Conservation (phyloP, 2,888 invertebrate species). For the Caenorhabditis panamensis region DNA sequence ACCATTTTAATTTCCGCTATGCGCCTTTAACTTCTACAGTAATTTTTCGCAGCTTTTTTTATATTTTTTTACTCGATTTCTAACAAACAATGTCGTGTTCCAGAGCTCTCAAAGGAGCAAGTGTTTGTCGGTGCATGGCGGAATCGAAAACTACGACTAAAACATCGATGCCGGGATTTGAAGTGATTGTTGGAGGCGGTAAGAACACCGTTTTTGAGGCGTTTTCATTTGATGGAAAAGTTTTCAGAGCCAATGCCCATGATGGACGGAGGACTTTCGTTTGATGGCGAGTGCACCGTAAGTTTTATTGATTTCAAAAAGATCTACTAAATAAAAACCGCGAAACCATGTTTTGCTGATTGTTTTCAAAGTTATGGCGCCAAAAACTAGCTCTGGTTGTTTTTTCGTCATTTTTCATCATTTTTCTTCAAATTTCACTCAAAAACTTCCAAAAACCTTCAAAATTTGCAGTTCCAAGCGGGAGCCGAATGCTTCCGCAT, state of each 20-base stretch:
- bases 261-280: background rate
- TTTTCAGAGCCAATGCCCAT: constrained; percentile 5
- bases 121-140: constrained; percentile 1
- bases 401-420: no score
- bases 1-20: background rate
- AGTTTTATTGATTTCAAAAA: constrained; percentile 10
- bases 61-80: background rate
- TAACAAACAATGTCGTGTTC: background rate
- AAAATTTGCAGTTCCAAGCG: constrained; percentile 9
- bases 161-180: constrained; percentile 10
- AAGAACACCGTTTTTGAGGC: background rate
- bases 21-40: constrained; percentile 6
- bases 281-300: constrained; percentile 18
- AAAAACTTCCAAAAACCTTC: background rate
- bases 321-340: no score
- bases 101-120: constrained; percentile 23
- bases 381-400: no score
- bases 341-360: constrained; percentile 5
- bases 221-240: background rate
- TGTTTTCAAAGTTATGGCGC: background rate
- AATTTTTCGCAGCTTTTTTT: background rate
- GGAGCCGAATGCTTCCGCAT: constrained; percentile 18
- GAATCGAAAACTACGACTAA: background rate
- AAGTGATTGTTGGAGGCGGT: constrained; percentile 26
- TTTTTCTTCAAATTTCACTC: no score